Conservation (phyloP, 2,113 vertebrate species). For the Neoarius graeffei region DNA sequence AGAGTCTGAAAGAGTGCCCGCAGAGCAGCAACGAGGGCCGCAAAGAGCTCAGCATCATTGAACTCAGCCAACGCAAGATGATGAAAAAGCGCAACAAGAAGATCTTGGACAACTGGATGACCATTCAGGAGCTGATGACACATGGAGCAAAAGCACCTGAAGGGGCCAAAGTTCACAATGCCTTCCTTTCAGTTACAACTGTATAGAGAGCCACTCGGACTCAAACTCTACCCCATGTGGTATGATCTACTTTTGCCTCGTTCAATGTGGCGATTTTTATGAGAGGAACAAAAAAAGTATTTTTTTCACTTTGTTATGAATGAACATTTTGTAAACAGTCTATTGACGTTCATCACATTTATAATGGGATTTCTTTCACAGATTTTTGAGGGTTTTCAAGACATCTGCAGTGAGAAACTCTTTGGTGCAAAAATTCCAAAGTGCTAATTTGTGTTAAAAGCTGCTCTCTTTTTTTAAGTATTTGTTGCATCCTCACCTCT, state of each 20-base stretch:
- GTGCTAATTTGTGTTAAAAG: conserved; percentile 41
- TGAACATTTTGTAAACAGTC: conserved; percentile 88
- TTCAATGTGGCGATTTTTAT: conserved; percentile 99
- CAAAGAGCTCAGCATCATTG: conserved; percentile 91
- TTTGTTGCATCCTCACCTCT: conserved; percentile 13
- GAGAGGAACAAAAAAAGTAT: conserved; percentile 74
- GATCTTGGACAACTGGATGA: conserved; percentile 99
- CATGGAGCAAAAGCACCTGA: conserved; percentile 93
- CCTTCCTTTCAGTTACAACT: conserved; percentile 97
- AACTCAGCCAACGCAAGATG: conserved; percentile 99
- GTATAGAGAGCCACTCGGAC: conserved; percentile 75
- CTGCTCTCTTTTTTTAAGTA: conserved; percentile 22
- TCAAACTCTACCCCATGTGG: conserved; percentile 85
- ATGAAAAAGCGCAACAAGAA: conserved; percentile 98
- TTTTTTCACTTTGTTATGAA: conserved; percentile 91
- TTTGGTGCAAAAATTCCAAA: conserved; percentile 41
- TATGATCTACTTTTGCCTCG: conserved; percentile 92
- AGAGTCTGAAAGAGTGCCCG: conserved; percentile 88
- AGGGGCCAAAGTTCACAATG: conserved; percentile 87
- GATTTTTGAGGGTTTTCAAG: conserved; percentile 49
- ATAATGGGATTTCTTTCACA: conserved; percentile 54
- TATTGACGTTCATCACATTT: conserved; percentile 66
- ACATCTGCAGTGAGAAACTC: conserved; percentile 52
- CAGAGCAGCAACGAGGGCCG: conserved; percentile 85
- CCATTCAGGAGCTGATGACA: conserved; percentile 98